phyloP scores from a whole-genome alignment of 2,797 vertebrate species.

The Orientallactaga sibirica region DNA sequence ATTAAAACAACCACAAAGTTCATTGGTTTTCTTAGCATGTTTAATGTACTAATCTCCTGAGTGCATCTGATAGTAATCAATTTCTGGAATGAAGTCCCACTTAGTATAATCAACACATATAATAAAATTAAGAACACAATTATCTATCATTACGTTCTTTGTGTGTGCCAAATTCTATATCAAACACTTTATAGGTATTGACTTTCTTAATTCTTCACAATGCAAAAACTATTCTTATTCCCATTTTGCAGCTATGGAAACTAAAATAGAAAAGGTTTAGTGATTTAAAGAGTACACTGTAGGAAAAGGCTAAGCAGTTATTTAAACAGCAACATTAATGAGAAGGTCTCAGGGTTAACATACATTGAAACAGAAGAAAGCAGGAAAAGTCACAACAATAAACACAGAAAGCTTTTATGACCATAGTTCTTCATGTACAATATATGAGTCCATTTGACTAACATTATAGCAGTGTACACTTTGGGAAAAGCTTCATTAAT shows the following conservation, averaged over 20 bases:
- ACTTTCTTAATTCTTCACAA: not conserved
- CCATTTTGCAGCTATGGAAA: slow-evolving; percentile 27
- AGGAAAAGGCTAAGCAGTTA: not conserved
- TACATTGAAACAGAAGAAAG: slow-evolving; percentile 11
- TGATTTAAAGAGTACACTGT: not conserved
- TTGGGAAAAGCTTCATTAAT: not conserved
- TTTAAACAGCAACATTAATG: not conserved
- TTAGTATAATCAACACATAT: slow-evolving; percentile 17
- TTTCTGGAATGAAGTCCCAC: not conserved
- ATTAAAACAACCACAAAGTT: not conserved
- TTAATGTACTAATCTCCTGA: slow-evolving; percentile 42
- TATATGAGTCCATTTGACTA: not conserved
- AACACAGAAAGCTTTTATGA: not conserved
- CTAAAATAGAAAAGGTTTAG: slow-evolving; percentile 2
- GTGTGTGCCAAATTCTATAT: not conserved
- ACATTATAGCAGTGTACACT: not conserved
- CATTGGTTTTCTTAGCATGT: slow-evolving; percentile 52
- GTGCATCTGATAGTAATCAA: slow-evolving; percentile 8
- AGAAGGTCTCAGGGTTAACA: not conserved
- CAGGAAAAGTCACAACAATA: not conserved
- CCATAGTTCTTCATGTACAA: not conserved
- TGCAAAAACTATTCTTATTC: not conserved
- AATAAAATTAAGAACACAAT: slow-evolving; percentile 15
- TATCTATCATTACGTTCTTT: slow-evolving; percentile 6
- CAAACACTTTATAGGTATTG: not conserved